Conservation (phyloP, 2,113 vertebrate species). For the Neopipo cinnamomea region DNA sequence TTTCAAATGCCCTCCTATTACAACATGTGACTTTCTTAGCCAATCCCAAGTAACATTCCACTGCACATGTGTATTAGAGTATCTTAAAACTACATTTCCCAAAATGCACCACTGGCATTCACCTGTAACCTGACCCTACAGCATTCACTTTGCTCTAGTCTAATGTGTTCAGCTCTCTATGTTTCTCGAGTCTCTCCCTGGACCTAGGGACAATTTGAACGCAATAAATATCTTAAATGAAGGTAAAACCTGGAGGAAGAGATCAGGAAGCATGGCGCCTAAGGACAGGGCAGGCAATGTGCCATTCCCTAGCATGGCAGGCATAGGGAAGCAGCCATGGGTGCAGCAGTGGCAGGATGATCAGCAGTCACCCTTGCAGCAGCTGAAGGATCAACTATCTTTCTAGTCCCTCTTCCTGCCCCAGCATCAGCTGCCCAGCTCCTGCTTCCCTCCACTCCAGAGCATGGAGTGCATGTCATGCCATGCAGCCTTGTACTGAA, state of each 20-base stretch:
- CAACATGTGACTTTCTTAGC: too few species aligned
- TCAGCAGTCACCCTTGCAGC: not conserved
- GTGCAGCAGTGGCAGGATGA: not conserved
- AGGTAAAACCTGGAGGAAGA: not conserved
- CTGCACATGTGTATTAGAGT: too few species aligned
- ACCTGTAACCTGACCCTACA: too few species aligned
- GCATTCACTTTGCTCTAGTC: not conserved
- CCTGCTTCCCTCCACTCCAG: too few species aligned
- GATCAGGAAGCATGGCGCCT: not conserved
- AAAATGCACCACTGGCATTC: too few species aligned
- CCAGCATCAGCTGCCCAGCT: not conserved
- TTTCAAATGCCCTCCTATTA: too few species aligned
- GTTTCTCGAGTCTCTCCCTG: not conserved
- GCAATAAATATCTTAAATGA: not conserved
- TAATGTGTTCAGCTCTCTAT: not conserved
- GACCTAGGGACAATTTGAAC: not conserved
- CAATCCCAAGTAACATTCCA: too few species aligned
- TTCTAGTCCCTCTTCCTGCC: not conserved
- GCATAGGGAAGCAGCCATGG: not conserved
- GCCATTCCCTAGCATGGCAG: not conserved
- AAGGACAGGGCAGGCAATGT: rapidly evolving
- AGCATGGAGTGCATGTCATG: rapidly evolving
- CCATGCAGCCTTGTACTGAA: not conserved
- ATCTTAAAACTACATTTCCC: too few species aligned
- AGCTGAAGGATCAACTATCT: not conserved